phyloP scores from a whole-genome alignment of 2,888 invertebrate species.

The Ochlodes sylvanus region DNA sequence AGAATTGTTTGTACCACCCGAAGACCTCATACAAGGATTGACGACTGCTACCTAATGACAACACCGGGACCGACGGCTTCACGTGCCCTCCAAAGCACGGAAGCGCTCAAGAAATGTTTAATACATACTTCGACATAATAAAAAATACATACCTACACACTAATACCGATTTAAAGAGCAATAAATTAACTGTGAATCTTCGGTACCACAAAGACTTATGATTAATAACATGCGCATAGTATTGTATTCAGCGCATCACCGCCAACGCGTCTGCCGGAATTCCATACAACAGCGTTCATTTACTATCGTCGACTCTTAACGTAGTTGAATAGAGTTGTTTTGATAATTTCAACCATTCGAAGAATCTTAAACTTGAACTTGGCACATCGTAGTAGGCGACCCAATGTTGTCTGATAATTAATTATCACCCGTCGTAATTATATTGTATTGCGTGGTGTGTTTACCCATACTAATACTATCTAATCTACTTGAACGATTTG shows the following conservation, averaged over 20 bases:
- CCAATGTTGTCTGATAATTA: background rate
- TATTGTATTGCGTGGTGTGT: too few relatives aligned
- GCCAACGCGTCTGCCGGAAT: conserved; percentile 21
- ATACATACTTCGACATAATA: too few relatives aligned
- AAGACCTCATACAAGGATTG: too few relatives aligned
- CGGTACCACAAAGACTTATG: conserved; percentile 26
- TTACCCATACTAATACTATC: too few relatives aligned
- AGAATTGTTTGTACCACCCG: too few relatives aligned
- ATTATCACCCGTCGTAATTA: background rate
- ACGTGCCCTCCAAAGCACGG: too few relatives aligned
- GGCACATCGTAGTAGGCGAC: conserved; percentile 20
- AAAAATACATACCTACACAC: too few relatives aligned
- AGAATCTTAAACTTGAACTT: conserved; percentile 37
- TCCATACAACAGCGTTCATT: background rate
- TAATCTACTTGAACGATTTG: too few relatives aligned
- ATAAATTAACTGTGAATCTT: conserved; percentile 17
- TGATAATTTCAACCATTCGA: background rate
- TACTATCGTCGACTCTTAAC: conserved; percentile 13
- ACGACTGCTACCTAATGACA: too few relatives aligned
- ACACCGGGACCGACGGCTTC: too few relatives aligned
- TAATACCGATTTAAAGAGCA: too few relatives aligned
- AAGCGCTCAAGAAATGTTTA: too few relatives aligned
- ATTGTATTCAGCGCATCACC: conserved; percentile 29
- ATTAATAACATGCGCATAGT: conserved; percentile 22
- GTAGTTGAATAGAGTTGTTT: conserved; percentile 19